A percentile compares a stretch with the other conserved stretches of the same genome.
phyloP scores from a whole-genome alignment of 2,113 vertebrate species.

The Plecotus auritus region DNA sequence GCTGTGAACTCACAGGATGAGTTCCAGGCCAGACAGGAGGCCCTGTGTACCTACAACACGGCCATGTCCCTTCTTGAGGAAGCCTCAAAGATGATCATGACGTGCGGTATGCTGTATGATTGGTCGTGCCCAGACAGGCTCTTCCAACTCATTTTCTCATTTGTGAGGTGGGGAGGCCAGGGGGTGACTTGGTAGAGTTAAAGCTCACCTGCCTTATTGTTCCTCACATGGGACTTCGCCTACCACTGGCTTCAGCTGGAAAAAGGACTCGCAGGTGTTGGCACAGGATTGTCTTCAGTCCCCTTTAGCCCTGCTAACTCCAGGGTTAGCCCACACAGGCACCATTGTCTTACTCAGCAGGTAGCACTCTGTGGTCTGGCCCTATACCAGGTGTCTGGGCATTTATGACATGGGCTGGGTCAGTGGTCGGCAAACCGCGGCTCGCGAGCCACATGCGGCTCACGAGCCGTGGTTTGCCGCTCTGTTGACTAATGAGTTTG shows the following conservation, averaged over 20 bases:
- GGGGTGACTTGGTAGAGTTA: neutral
- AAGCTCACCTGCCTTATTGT: too few species aligned
- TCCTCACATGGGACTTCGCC: neutral
- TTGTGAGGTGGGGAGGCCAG: neutral
- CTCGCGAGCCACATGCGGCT: too few species aligned
- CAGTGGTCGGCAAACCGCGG: too few species aligned
- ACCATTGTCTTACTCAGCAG: neutral
- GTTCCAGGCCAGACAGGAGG: neutral
- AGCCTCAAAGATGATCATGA: neutral
- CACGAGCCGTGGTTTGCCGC: too few species aligned
- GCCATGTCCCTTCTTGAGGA: too few species aligned
- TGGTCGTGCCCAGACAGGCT: too few species aligned
- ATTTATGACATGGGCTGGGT: rapidly evolving
- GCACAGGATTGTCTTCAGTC: neutral
- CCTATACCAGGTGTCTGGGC: neutral
- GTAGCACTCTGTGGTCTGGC: neutral
- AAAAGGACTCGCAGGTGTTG: neutral
- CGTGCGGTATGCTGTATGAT: neutral
- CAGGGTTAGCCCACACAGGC: neutral
- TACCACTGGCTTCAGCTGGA: neutral
- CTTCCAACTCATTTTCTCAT: neutral
- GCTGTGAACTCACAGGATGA: neutral
- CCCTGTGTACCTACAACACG: rapidly evolving
- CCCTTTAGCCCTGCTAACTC: neutral
- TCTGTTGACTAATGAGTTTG: too few species aligned